phyloP scores from a whole-genome alignment of 2,888 invertebrate species.

The Rosalia funebris region DNA sequence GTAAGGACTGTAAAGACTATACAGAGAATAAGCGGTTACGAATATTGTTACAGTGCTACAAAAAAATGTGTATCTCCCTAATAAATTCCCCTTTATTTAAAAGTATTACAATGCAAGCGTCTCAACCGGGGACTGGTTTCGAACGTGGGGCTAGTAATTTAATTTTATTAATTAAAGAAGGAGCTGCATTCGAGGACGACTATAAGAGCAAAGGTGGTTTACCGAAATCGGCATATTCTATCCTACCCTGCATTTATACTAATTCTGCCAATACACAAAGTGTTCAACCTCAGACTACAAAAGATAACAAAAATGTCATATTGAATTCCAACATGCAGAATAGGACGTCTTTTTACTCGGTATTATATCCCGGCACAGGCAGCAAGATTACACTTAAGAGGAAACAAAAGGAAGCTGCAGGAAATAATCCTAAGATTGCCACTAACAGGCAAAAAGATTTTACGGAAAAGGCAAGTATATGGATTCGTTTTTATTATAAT shows the following conservation, averaged over 20 bases:
- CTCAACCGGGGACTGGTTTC: slow-evolving; percentile 67
- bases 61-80: slow-evolving; percentile 87
- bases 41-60: slow-evolving; percentile 87
- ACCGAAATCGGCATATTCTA: slow-evolving; percentile 79
- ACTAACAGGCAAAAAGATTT: slow-evolving; percentile 48
- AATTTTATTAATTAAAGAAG: slow-evolving; percentile 82
- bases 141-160: slow-evolving; percentile 69
- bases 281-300: slow-evolving; percentile 57
- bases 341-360: slow-evolving; percentile 77
- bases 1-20: slow-evolving; percentile 85
- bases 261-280: slow-evolving; percentile 65
- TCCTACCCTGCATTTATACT: slow-evolving; percentile 78
- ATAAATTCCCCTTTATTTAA: slow-evolving; percentile 78
- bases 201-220: slow-evolving; percentile 78
- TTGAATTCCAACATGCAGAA: slow-evolving; percentile 58
- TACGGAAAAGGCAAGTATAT: slow-evolving; percentile 51
- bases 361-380: slow-evolving; percentile 82
- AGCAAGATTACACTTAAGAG: slow-evolving; percentile 87
- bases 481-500: background rate
- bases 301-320: slow-evolving; percentile 44
- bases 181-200: slow-evolving; percentile 80
- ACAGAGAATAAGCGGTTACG: slow-evolving; percentile 83
- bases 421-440: slow-evolving; percentile 33
- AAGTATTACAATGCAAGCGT: slow-evolving; percentile 66
- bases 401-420: slow-evolving; percentile 66